A percentile compares a stretch with the other conserved stretches of the same genome.
Conservation (phyloP, 2,113 vertebrate genomes). For the Pedionomus torquatus region DNA sequence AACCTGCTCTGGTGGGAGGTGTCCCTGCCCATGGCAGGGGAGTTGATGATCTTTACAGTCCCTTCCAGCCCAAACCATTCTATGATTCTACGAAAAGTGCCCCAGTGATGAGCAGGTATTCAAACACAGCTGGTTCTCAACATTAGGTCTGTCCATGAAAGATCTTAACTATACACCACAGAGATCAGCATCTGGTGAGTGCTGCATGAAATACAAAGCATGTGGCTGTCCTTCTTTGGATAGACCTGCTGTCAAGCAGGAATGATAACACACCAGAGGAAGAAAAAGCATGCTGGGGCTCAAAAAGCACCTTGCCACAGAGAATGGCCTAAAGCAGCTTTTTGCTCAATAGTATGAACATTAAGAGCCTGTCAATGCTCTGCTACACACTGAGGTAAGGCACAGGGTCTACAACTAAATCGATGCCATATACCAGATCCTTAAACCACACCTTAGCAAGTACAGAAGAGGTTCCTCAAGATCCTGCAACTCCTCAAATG, state of each 20-base stretch:
- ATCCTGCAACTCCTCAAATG: background rate
- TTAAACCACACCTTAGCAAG: background rate
- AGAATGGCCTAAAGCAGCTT: background rate
- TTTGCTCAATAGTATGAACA: background rate
- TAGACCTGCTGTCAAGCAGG: background rate
- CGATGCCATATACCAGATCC: background rate
- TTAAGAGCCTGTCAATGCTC: background rate
- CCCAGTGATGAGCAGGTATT: background rate
- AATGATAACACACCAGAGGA: background rate
- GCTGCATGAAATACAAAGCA: fast-evolving
- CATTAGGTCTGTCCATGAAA: background rate
- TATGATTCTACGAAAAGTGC: background rate
- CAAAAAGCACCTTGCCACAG: background rate
- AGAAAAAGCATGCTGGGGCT: background rate
- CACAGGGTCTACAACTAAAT: background rate
- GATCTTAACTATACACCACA: background rate
- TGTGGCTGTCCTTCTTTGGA: background rate
- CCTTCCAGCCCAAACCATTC: too few relatives aligned
- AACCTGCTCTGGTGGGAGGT: too few relatives aligned
- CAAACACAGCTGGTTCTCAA: background rate
- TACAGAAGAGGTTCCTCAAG: background rate
- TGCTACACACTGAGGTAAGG: background rate
- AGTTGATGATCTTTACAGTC: too few relatives aligned
- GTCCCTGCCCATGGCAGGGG: too few relatives aligned
- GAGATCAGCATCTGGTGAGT: background rate